phyloP scores from a whole-genome alignment of 2,888 invertebrate species.

The Athalia rosae region DNA sequence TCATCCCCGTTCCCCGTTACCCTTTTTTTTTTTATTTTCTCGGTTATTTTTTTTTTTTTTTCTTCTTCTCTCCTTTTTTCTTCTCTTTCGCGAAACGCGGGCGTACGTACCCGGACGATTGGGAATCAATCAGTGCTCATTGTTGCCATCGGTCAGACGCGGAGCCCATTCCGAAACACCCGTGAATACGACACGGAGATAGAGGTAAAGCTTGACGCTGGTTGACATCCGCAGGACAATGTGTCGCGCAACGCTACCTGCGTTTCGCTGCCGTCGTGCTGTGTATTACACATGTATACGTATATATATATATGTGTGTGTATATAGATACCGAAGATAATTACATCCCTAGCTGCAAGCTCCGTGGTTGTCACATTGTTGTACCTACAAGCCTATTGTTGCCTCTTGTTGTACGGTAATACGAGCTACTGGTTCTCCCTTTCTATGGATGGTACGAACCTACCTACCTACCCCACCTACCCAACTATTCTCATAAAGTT shows the following conservation, averaged over 20 bases:
- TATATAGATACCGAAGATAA: slow-evolving; percentile 58
- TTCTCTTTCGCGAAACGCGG: too few species aligned
- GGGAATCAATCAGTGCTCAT: slow-evolving; percentile 6
- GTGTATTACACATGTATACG: background rate
- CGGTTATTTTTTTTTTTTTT: too few species aligned
- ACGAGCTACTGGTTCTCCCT: slow-evolving; percentile 15
- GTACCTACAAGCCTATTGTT: slow-evolving; percentile 64
- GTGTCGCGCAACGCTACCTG: slow-evolving; percentile 21
- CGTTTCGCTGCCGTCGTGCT: background rate
- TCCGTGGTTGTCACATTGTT: slow-evolving; percentile 62
- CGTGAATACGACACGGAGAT: background rate
- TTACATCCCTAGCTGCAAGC: slow-evolving; percentile 62
- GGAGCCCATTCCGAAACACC: too few species aligned
- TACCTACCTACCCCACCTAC: too few species aligned
- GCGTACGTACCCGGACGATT: background rate
- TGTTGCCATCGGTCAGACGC: background rate
- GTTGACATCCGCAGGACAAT: slow-evolving; percentile 38
- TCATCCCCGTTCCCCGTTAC: too few species aligned
- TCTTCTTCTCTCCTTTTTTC: too few species aligned
- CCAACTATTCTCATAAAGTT: too few species aligned
- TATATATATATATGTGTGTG: background rate
- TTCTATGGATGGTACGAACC: too few species aligned
- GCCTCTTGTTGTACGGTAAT: slow-evolving; percentile 60
- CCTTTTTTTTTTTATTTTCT: too few species aligned
- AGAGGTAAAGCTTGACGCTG: slow-evolving; percentile 3